Base-by-base conservation (phyloP, 2,113 vertebrate genomes). In the Grus americana region DNA sequence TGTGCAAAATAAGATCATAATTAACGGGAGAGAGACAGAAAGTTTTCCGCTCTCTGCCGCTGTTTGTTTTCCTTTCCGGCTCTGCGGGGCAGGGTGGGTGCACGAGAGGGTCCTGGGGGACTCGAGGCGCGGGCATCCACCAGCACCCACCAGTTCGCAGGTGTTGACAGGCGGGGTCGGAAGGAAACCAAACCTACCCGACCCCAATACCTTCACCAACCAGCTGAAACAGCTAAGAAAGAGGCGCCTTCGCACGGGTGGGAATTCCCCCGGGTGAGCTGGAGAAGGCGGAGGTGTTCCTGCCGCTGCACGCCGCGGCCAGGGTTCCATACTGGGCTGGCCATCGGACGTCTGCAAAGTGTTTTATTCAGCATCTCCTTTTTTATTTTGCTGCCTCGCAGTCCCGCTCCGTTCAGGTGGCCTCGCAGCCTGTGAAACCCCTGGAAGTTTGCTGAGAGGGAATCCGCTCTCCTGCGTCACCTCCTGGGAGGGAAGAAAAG, bases 1-100 rank as follows among this genome's bases (percentile, higher is more conserved):
- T 62, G 89, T 79, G 86, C 74, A 88, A 96, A 96, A 95, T 88
- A 88, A 92, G 96, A 94, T 97, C 80, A 86, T 97, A 97, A 97
- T 98, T 97, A 97, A 93, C 90, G 71, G 88, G 88, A 70, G 80
- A 63, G 76, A 55, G 84, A 59, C 38, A 26, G 71, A 11, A 89
- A 96, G 83, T 96, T 97, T 76, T 50, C 84, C 9, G 19, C 86
- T 55, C 61, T 46, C 68, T 57, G 58, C n/a, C 2, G 49, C 74
- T 86, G 57, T 85, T 86, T 93, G 49, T 70, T 50, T 59, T 57
- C 58, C 42, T 6, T 12, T 6, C 57, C 5, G 18, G 66, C 67
- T 50, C 82, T 49, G 54, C 0, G 2, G 70, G 73, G 65, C 81
- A 59, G 44, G 81, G 15, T 3, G 54, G 63, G 63, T 1, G 4